Evolutionary conservation across 2,113 vertebrate species (phyloP), one percentile per base, ranked within the genome.

Genomic region (Grantiella picta): DNA sequence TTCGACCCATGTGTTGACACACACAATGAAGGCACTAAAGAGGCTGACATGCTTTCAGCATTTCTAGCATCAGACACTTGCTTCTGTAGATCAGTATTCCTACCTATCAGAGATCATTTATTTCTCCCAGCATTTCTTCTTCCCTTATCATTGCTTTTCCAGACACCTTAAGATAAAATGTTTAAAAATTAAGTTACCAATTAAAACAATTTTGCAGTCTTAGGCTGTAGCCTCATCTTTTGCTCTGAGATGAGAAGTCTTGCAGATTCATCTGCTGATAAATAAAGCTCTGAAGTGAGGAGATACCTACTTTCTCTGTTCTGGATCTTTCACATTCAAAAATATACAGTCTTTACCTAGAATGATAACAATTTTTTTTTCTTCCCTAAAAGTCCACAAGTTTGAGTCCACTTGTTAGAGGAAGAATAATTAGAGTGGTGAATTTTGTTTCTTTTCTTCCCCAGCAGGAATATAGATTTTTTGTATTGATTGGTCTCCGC

Each of bases 251-350:
- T 28, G 17, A 92, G 11, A 85, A 65, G 44, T 47, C 61, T 86
- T 52, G 54, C 27, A 70, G 44, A 71, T 56, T 69, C 45, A 57
- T 0, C 2, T 63, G 44, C 49, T 76, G 33, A 70, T 54, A 76
- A 45, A 44, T 59, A 91, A 57, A 87, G n/a, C 53, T 79, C 56
- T 78, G 40, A 85, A 84, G 23, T 64, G 69, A 90, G n/a, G 16
- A 64, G 45, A 33, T 50, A 29, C 0, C n/a, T 66, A 22, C 52
- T 86, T 80, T 81, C n/a, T 52, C 19, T 79, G 33, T 17, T 82
- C 38, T 70, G 56, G 22, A 50, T 77, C 24, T 52, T 70, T 82
- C 79, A 66, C 19, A 35, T 18, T 82, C 9, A n/a, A 73, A 59
- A 88, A n/a, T 9, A 82, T 31, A 11, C 65, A 45, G 36, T 31